Conservation (phyloP, 2,888 invertebrate genomes). For the Sthenelais limicola region DNA sequence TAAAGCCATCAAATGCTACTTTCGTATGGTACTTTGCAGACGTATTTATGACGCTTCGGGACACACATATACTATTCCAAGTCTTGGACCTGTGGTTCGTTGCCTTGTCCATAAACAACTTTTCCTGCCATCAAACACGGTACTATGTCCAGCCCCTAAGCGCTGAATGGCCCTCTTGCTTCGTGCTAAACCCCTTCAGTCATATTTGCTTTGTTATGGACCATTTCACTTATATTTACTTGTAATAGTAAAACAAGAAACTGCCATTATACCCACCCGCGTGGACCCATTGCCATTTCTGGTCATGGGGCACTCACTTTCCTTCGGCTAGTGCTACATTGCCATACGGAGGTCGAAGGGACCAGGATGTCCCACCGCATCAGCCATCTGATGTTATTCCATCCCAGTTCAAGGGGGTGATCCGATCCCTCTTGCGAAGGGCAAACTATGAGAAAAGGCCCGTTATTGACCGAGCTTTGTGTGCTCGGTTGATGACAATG, state of each 20-base stretch:
- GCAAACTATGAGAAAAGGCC: not conserved
- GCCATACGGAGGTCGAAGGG: not conserved
- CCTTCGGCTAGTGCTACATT: not conserved
- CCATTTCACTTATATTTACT: conserved; percentile 38
- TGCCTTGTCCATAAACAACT: conserved; percentile 23
- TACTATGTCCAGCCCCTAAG: not conserved
- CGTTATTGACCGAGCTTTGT: not conserved
- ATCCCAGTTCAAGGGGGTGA: not conserved
- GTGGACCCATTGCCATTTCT: conserved; percentile 3
- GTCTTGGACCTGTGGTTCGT: not conserved
- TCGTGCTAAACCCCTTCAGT: not conserved
- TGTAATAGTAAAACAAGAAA: conserved; percentile 37
- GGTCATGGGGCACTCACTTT: not conserved
- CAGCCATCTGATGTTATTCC: conserved; percentile 3
- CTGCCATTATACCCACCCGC: conserved; percentile 25
- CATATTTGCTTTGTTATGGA: conserved; percentile 36
- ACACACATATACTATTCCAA: not conserved
- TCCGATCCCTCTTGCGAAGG: not conserved
- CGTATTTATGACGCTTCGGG: conserved; percentile 5
- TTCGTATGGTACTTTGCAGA: conserved; percentile 2
- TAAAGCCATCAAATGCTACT: conserved; percentile 14
- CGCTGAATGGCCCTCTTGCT: conserved; percentile 19
- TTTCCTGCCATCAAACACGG: conserved; percentile 4
- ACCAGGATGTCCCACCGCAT: not conserved
- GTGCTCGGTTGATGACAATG: too few relatives aligned